A percentile compares a stretch with the other conserved stretches of the same genome.
Conservation (phyloP, 1,140 invertebrate species). For the Musca domestica region DNA sequence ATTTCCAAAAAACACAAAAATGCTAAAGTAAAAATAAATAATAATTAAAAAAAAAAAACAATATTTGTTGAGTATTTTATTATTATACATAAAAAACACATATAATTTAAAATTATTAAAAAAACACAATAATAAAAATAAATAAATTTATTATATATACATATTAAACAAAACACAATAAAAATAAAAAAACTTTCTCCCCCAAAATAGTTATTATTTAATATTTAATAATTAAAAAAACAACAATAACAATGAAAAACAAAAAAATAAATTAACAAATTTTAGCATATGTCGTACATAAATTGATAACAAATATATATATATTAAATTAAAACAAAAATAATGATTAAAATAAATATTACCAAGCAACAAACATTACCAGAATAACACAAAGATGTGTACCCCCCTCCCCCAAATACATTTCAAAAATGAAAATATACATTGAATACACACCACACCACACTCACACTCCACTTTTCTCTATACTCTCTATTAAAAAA, state of each 20-base stretch:
- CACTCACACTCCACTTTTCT: not conserved
- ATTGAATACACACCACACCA: not conserved
- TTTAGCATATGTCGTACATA: slow-evolving; percentile 17
- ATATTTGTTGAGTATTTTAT: slow-evolving; percentile 52
- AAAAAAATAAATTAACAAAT: not conserved
- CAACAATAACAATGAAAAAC: slow-evolving; percentile 39
- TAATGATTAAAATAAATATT: slow-evolving; percentile 13
- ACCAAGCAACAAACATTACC: not conserved
- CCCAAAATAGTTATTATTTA: slow-evolving; percentile 20
- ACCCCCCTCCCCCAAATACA: not conserved
- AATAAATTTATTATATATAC: slow-evolving; percentile 7
- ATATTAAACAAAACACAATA: slow-evolving; percentile 16
- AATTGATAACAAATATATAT: slow-evolving; percentile 8
- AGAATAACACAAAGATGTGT: too few relatives aligned
- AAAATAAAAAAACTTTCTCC: slow-evolving; percentile 18
- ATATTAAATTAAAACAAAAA: slow-evolving; percentile 13
- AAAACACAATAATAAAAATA: slow-evolving; percentile 25
- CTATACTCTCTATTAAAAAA: slow-evolving; percentile 7
- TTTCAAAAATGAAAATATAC: not conserved
- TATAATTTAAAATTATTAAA: slow-evolving; percentile 33
- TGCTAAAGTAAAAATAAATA: slow-evolving; percentile 23
- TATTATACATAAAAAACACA: slow-evolving; percentile 30
- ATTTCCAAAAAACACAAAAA: slow-evolving; percentile 13
- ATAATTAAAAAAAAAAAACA: slow-evolving; percentile 29
- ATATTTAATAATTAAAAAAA: slow-evolving; percentile 26